phyloP scores from a whole-genome alignment of 2,797 vertebrate species.

The Fratercula arctica region DNA sequence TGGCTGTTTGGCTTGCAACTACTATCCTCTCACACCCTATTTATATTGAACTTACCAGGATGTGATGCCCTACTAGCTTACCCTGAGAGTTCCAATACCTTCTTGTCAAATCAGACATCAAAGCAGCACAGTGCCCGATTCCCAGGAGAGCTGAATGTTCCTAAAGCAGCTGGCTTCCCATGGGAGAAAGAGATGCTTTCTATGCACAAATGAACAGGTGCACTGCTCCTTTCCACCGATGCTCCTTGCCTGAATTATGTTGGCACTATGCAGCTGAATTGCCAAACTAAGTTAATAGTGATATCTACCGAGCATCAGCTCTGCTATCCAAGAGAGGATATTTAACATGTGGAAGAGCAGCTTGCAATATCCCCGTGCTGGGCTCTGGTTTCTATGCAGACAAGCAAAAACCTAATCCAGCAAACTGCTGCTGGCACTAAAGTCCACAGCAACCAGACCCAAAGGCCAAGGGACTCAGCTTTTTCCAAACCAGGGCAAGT shows the following conservation, averaged over 20 bases:
- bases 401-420: neutral
- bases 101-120: neutral
- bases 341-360: neutral
- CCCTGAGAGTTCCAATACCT: neutral
- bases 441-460: neutral
- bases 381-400: neutral
- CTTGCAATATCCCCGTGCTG: neutral
- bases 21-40: neutral
- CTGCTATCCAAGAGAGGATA: neutral
- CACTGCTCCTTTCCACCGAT: neutral
- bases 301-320: neutral
- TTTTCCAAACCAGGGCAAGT: neutral
- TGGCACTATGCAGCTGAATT: neutral
- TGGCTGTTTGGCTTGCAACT: neutral
- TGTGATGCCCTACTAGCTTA: neutral
- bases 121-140: rapidly evolving
- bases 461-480: neutral
- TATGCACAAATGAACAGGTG: neutral
- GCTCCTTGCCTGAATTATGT: neutral
- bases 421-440: neutral
- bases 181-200: neutral
- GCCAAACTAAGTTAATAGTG: neutral
- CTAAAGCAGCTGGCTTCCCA: neutral
- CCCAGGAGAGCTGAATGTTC: neutral
- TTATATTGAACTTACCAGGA: neutral